A percentile compares a stretch with the other conserved stretches of the same genome.
Evolutionary conservation across 1,140 invertebrate species (phyloP).

Genomic region (Diorhabda sublineata): DNA sequence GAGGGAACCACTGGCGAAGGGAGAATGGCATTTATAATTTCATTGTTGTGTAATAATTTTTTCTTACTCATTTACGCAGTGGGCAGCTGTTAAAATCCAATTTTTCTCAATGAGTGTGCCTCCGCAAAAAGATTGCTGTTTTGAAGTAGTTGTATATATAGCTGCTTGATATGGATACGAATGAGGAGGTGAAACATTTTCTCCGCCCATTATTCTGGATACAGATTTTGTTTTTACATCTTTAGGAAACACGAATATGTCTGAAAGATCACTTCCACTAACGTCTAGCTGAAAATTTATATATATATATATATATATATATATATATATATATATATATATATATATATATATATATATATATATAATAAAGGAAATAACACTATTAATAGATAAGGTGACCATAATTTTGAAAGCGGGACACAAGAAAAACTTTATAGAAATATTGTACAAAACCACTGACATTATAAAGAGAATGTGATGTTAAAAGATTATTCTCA

Average conservation of each 20-base stretch:
- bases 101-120: slow-evolving; percentile 54
- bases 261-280: background rate
- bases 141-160: slow-evolving; percentile 13
- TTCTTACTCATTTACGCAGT: slow-evolving; percentile 45
- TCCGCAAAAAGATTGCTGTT: slow-evolving; percentile 51
- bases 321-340: too few species aligned
- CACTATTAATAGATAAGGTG: too few species aligned
- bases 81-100: slow-evolving; percentile 58
- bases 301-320: too few species aligned
- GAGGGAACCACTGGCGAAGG: background rate
- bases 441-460: too few species aligned
- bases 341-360: too few species aligned
- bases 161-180: slow-evolving; percentile 29
- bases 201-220: slow-evolving; percentile 24
- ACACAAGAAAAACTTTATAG: too few species aligned
- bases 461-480: too few species aligned
- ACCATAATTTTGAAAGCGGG: too few species aligned
- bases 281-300: too few species aligned
- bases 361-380: too few species aligned
- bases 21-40: background rate
- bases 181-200: slow-evolving; percentile 17
- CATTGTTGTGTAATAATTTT: background rate
- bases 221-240: background rate
- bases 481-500: too few species aligned
- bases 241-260: background rate